Base-by-base conservation (phyloP, 1,140 invertebrate species). In the Drosophila insularis region DNA sequence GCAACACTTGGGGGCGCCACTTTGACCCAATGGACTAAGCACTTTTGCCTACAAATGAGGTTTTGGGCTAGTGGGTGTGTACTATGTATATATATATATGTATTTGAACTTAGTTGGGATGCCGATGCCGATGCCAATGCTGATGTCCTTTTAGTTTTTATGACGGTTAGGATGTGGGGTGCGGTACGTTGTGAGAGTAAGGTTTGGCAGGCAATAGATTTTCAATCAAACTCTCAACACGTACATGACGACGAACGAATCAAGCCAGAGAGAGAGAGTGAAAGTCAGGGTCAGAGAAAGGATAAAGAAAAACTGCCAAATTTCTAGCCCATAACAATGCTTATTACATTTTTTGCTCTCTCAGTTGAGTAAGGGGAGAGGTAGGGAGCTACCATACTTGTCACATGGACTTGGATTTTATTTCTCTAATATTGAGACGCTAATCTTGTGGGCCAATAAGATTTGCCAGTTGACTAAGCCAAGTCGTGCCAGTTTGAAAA, bases 121-220 rank as follows among this genome's bases (percentile, higher is more conserved):
- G 64, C 56, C 63, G 17, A 21, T 14, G 40, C 39, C 39, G 14
- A 14, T 50, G 40, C 40, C 40, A 46, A 10, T 54, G 65, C 40
- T 37, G 69, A 63, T 71, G 81, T 64, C 74, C 74, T 78, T 72
- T 81, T 68, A 75, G 74, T 58, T 87, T 86, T 86, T 86, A 86
- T 68, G 69, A 61, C 60, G 43, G 35, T 13, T 4, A 37, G 10
- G 11, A 4, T 10, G 35, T 37, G 11, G 3, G 35, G 35, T 37
- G 35, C 11, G 27, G 27, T 27, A 5, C 27, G 27, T 3, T 13
- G 32, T 10, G 32, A 4, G 4, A 11, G 11, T 13, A 4, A 37
- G 35, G 73, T 69, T 69, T 43, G 53, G 13, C 54, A 59, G 59
- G 17, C 54, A 60, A 50, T 77, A 43, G 65, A 59, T 69, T 76